Percentiles rank a stretch among this genome's conserved stretches.
Evolutionary conservation across 2,797 vertebrate species (phyloP).

Genomic region (Leuciscus waleckii): DNA sequence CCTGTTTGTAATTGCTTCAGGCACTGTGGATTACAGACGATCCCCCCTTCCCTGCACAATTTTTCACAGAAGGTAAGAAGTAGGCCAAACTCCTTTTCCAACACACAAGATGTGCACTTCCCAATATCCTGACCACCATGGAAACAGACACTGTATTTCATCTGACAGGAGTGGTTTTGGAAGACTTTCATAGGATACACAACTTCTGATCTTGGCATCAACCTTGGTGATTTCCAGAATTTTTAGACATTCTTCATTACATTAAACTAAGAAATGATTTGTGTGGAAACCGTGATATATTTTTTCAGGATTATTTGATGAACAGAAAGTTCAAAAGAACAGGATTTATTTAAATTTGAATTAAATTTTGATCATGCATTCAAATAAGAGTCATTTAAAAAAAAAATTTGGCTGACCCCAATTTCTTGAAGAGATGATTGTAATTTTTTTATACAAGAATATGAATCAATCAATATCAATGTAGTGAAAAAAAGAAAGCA

Average conservation of each 20-base stretch:
- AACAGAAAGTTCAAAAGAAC: no score
- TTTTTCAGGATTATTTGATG: no score
- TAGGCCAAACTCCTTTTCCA: constrained; percentile 38
- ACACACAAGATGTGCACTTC: constrained; percentile 13
- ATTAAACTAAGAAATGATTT: background rate
- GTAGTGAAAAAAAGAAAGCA: background rate
- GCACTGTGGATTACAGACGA: constrained; percentile 17
- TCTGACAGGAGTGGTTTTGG: constrained; percentile 2
- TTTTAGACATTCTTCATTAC: background rate
- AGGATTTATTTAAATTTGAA: no score
- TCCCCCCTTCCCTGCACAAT: background rate
- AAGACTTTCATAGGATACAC: background rate
- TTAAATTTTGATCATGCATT: no score
- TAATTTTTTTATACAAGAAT: background rate
- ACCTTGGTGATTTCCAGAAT: background rate
- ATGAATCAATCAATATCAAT: background rate
- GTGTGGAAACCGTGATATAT: no score
- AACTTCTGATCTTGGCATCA: background rate
- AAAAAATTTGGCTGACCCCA: background rate
- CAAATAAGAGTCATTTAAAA: no score
- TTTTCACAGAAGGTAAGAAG: constrained; percentile 37
- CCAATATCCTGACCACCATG: constrained; percentile 41
- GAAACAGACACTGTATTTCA: constrained; percentile 42
- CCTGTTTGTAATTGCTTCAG: constrained; percentile 4
- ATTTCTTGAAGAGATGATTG: background rate